These are phyloP conservation scores for Corythucha ciliata DNA, from an alignment of 2,888 invertebrate species.

Conservation along the genomic window DNA sequence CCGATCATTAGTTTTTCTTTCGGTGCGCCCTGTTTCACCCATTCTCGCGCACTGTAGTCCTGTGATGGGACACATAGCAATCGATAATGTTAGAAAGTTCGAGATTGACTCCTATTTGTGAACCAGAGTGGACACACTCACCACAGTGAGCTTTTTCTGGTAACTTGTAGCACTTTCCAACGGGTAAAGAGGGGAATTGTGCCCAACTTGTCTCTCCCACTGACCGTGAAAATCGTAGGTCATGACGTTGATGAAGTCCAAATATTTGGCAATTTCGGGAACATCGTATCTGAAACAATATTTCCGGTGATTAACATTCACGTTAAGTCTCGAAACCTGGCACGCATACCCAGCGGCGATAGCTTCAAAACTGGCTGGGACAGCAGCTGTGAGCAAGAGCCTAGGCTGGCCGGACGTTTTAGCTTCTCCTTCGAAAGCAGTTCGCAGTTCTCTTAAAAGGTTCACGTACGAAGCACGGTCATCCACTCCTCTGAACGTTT, in stretches of 20 bases:
- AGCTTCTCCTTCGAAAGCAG: conserved; percentile 87
- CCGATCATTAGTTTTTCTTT: conserved; percentile 90
- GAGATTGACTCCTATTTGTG: background rate
- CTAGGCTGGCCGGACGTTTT: conserved; percentile 74
- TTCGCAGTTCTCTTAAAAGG: conserved; percentile 72
- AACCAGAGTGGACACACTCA: conserved; percentile 45
- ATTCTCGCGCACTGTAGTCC: conserved; percentile 84
- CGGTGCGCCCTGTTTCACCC: conserved; percentile 88
- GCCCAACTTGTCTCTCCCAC: conserved; percentile 88
- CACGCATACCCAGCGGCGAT: conserved; percentile 67
- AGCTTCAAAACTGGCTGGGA: conserved; percentile 87
- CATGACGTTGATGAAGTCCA: conserved; percentile 91
- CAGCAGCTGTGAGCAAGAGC: conserved; percentile 74
- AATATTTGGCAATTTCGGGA: conserved; percentile 83
- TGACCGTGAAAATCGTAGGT: conserved; percentile 93
- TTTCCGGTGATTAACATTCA: background rate
- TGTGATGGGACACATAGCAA: conserved; percentile 38
- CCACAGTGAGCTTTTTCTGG: conserved; percentile 87
- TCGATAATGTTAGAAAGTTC: background rate
- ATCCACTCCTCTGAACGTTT: conserved; percentile 72
- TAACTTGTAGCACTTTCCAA: conserved; percentile 81
- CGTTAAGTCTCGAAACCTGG: background rate
- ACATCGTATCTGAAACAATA: conserved; percentile 60
- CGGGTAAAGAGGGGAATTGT: conserved; percentile 83
- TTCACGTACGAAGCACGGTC: conserved; percentile 77